Evolutionary conservation across 1,140 invertebrate species (phyloP).

Genomic region (Ceratosolen fusciceps): DNA sequence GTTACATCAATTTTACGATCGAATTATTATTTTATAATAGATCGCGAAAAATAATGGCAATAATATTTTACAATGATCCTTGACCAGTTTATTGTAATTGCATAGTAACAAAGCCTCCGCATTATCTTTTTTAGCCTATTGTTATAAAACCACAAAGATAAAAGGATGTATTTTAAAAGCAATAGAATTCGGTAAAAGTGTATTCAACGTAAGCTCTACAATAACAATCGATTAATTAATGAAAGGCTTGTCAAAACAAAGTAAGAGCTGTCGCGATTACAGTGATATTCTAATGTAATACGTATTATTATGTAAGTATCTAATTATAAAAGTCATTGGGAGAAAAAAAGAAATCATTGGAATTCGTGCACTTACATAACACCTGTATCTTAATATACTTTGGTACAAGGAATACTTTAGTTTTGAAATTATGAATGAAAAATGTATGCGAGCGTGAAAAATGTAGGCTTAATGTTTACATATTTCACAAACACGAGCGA

Average conservation of each 20-base stretch:
- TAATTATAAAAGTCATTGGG: background rate
- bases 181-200: background rate
- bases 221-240: background rate
- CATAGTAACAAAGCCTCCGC: background rate
- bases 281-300: background rate
- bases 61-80: slow-evolving; percentile 8
- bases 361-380: background rate
- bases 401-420: background rate
- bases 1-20: background rate
- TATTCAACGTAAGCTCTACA: background rate
- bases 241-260: background rate
- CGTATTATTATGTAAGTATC: background rate
- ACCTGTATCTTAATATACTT: too few relatives aligned
- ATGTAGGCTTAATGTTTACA: background rate
- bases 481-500: background rate
- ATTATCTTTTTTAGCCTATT: background rate
- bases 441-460: background rate
- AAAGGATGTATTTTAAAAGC: background rate
- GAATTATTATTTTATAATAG: background rate
- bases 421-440: background rate
- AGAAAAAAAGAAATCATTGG: background rate
- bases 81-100: slow-evolving; percentile 25
- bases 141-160: background rate
- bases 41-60: background rate
- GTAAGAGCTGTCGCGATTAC: background rate